Percentiles rank a stretch among this genome's conserved stretches.
phyloP scores from a whole-genome alignment of 64 coral and sea anemone genomes.

The Pocillopora verrucosa region DNA sequence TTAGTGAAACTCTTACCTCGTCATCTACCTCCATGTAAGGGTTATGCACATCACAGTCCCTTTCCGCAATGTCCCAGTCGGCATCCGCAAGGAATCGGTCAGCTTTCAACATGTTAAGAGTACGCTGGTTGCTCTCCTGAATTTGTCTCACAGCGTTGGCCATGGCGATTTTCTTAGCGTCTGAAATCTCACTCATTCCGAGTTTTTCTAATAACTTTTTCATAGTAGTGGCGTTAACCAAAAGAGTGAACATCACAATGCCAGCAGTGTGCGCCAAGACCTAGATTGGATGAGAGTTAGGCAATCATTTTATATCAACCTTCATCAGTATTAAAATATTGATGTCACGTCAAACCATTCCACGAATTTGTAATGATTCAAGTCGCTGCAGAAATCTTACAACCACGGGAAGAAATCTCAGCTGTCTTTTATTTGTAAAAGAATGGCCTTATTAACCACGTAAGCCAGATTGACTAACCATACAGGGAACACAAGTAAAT shows the following conservation, averaged over 20 bases:
- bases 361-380: too few relatives aligned
- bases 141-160: slow-evolving; percentile 84
- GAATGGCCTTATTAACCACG: too few relatives aligned
- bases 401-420: too few relatives aligned
- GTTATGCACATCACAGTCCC: slow-evolving; percentile 83
- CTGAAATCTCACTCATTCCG: slow-evolving; percentile 99
- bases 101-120: slow-evolving; percentile 92
- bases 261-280: slow-evolving; percentile 92
- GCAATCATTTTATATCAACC: too few relatives aligned
- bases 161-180: slow-evolving; percentile 97
- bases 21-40: slow-evolving; percentile 85
- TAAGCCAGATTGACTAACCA: too few relatives aligned
- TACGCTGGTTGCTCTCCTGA: slow-evolving; percentile 88
- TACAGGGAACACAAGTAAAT: too few relatives aligned
- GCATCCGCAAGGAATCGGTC: slow-evolving; percentile 96
- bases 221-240: slow-evolving; percentile 96
- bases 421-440: too few relatives aligned
- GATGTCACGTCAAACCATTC: too few relatives aligned
- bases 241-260: slow-evolving; percentile 89
- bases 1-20: not conserved
- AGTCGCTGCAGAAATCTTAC: too few relatives aligned
- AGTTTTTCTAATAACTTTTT: slow-evolving; percentile 88
- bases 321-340: too few relatives aligned
- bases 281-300: not conserved
- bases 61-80: slow-evolving; percentile 89